These are phyloP conservation scores for Natator depressus DNA, from an alignment of 2,113 vertebrate species.

Conservation along the genomic window DNA sequence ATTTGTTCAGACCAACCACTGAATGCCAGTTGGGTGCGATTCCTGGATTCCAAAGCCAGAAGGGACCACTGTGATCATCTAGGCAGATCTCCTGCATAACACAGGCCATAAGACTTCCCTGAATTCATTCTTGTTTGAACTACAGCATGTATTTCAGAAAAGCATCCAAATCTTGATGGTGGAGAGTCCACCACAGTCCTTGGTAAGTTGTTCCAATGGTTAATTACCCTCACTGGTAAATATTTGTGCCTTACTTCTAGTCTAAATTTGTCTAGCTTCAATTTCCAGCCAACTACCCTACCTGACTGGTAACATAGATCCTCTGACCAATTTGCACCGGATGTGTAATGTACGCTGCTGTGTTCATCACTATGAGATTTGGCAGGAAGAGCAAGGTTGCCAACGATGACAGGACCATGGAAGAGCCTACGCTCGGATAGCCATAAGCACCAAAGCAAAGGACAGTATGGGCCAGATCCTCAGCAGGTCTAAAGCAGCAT, in stretches of 20 bases:
- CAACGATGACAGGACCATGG: not conserved
- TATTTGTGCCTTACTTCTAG: not conserved
- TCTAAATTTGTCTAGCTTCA: not conserved
- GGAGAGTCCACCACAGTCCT: not conserved
- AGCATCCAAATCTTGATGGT: not conserved
- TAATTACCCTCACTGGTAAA: not conserved
- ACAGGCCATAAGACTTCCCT: not conserved
- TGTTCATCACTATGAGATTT: not conserved
- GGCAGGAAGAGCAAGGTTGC: not conserved
- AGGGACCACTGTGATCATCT: not conserved
- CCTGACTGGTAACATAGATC: too few relatives aligned
- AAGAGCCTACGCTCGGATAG: rapidly evolving
- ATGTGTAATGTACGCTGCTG: not conserved
- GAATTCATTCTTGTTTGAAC: not conserved
- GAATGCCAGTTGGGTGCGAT: not conserved
- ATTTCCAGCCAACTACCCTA: not conserved
- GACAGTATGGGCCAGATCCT: not conserved
- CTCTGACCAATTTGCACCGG: not conserved
- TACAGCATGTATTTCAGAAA: not conserved
- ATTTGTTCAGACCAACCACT: not conserved
- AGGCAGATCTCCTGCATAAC: not conserved
- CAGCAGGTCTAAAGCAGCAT: not conserved
- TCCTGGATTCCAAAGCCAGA: not conserved
- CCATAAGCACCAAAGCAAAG: not conserved
- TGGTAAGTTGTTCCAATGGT: not conserved